A percentile compares a stretch with the other conserved stretches of the same genome.
Conservation (phyloP, 2,888 invertebrate species). For the Volucella inflata region DNA sequence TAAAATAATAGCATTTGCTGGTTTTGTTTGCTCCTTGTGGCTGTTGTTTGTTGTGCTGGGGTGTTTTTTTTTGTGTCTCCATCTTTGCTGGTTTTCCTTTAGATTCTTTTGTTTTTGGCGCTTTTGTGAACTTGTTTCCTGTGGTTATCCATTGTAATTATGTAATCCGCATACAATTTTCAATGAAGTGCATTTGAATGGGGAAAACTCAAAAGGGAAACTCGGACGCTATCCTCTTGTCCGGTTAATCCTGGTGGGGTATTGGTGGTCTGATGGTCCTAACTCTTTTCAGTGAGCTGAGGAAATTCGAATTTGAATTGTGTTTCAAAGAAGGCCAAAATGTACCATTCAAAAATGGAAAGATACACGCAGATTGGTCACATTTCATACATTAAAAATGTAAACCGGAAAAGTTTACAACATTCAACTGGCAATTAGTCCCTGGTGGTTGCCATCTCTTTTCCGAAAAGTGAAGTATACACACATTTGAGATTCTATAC, state of each 20-base stretch:
- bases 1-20: constrained; percentile 62
- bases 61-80: not conserved
- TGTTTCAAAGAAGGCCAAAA: too few relatives aligned
- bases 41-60: not conserved
- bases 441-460: too few relatives aligned
- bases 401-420: too few relatives aligned
- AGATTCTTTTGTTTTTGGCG: not conserved
- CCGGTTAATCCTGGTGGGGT: too few relatives aligned
- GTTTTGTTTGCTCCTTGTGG: constrained; percentile 25
- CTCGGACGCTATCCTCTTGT: not conserved
- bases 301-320: too few relatives aligned
- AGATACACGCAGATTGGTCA: too few relatives aligned
- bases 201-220: not conserved
- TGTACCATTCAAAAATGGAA: too few relatives aligned
- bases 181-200: constrained; percentile 41
- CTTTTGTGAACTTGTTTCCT: constrained; percentile 13
- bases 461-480: too few relatives aligned
- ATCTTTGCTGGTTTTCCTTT: not conserved
- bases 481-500: too few relatives aligned
- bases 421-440: too few relatives aligned
- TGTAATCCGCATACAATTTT: constrained; percentile 58
- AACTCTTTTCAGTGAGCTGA: too few relatives aligned
- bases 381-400: too few relatives aligned
- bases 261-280: not conserved
- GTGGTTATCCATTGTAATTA: constrained; percentile 43